Conservation (phyloP, 2,797 vertebrate genomes). For the Sparus aurata region DNA sequence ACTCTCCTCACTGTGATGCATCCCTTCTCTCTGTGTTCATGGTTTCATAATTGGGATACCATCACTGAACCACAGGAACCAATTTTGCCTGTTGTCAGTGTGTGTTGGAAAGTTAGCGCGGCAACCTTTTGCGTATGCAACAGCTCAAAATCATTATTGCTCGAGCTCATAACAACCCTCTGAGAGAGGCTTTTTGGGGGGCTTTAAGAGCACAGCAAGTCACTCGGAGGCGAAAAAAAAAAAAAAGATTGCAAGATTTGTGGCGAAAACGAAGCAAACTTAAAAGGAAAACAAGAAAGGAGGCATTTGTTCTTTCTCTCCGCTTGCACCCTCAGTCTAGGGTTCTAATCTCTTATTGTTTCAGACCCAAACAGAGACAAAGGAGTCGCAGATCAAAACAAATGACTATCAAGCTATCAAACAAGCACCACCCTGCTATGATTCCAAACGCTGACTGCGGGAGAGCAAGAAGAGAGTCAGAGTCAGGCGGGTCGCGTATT, state of each 20-base stretch:
- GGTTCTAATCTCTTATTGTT: constrained; percentile 87
- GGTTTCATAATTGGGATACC: constrained; percentile 74
- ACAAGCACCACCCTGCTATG: constrained; percentile 83
- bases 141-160: constrained; percentile 72
- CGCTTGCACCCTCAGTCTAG: constrained; percentile 74
- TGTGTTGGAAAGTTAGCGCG: constrained; percentile 56
- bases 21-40: constrained; percentile 51
- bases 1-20: constrained; percentile 53
- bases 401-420: constrained; percentile 89
- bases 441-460: constrained; percentile 81
- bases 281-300: constrained; percentile 80
- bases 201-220: constrained; percentile 77
- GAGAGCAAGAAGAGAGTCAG: constrained; percentile 84
- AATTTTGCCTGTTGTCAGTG: constrained; percentile 67
- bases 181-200: constrained; percentile 67
- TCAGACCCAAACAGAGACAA: constrained; percentile 85
- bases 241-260: constrained; percentile 72
- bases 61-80: constrained; percentile 68
- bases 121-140: constrained; percentile 52
- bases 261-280: constrained; percentile 72
- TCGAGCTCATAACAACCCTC: constrained; percentile 68
- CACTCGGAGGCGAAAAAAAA: constrained; percentile 66
- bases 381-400: constrained; percentile 91
- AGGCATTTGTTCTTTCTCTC: constrained; percentile 78
- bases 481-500: constrained; percentile 86